phyloP scores from a whole-genome alignment of 2,888 invertebrate species.

The Eupsilia transversa region DNA sequence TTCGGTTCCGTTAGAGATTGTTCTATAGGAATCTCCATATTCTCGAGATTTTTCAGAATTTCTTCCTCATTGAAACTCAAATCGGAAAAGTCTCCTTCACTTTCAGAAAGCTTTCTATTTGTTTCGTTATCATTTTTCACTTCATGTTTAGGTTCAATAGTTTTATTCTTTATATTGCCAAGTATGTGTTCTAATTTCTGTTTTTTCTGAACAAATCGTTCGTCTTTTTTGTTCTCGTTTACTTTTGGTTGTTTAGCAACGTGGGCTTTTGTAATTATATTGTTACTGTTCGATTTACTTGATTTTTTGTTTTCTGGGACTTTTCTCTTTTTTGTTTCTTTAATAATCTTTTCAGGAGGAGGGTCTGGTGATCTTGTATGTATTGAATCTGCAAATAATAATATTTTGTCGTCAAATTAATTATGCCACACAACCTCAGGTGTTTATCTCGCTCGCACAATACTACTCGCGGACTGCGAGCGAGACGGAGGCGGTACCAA shows the following conservation, averaged over 20 bases:
- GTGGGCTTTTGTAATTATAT: not conserved
- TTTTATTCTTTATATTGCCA: slow-evolving; percentile 76
- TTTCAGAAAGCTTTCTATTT: slow-evolving; percentile 64
- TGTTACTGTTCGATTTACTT: slow-evolving; percentile 18
- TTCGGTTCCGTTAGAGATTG: not conserved
- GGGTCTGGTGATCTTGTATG: slow-evolving; percentile 42
- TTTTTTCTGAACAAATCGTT: slow-evolving; percentile 76
- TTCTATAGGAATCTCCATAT: slow-evolving; percentile 78
- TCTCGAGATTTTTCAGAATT: slow-evolving; percentile 75
- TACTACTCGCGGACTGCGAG: too few relatives aligned
- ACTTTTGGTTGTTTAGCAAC: slow-evolving; percentile 38
- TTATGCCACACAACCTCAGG: too few relatives aligned
- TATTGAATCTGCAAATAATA: slow-evolving; percentile 73
- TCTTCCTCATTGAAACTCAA: slow-evolving; percentile 75
- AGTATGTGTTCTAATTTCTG: slow-evolving; percentile 79
- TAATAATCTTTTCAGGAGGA: not conserved
- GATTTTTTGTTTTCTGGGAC: not conserved
- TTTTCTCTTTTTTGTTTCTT: slow-evolving; percentile 20
- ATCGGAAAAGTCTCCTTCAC: slow-evolving; percentile 70
- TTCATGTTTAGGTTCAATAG: not conserved
- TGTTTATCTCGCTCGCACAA: too few relatives aligned
- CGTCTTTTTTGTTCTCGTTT: slow-evolving; percentile 53
- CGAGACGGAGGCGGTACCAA: too few relatives aligned
- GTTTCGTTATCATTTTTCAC: not conserved
- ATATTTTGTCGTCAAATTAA: not conserved